phyloP scores from a whole-genome alignment of 2,113 vertebrate genomes.

The Morone saxatilis region DNA sequence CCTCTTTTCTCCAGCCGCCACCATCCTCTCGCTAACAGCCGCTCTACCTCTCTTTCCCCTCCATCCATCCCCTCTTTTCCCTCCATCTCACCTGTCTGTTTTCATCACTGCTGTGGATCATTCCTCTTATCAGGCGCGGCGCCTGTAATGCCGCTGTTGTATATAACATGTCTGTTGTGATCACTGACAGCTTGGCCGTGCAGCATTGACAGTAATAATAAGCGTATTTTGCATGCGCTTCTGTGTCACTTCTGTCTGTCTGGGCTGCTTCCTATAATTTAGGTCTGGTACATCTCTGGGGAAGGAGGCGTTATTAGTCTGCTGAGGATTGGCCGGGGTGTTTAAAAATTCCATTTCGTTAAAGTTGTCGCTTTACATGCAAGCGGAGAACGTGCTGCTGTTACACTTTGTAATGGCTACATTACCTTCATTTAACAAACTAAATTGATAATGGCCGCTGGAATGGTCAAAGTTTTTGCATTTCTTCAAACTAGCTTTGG shows the following conservation, averaged over 20 bases:
- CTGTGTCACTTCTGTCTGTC: slow-evolving; percentile 67
- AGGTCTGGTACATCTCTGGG: slow-evolving; percentile 60
- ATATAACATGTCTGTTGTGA: slow-evolving; percentile 78
- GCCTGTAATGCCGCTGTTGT: slow-evolving; percentile 52
- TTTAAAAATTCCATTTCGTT: slow-evolving; percentile 79
- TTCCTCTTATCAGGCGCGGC: slow-evolving; percentile 59
- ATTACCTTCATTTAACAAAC: slow-evolving; percentile 66
- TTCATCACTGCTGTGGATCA: slow-evolving; percentile 68
- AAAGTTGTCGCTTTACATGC: slow-evolving; percentile 55
- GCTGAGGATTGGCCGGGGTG: slow-evolving; percentile 65
- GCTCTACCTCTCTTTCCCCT: not conserved
- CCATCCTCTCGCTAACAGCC: slow-evolving; percentile 13
- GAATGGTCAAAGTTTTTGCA: slow-evolving; percentile 64
- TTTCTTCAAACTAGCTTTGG: slow-evolving; percentile 64
- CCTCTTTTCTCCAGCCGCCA: not conserved
- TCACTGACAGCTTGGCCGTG: slow-evolving; percentile 69
- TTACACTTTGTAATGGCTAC: slow-evolving; percentile 61
- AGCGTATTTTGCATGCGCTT: slow-evolving; percentile 72
- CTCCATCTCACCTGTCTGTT: slow-evolving; percentile 70
- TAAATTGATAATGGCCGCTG: slow-evolving; percentile 43
- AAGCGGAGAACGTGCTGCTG: slow-evolving; percentile 31
- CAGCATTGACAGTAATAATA: slow-evolving; percentile 74
- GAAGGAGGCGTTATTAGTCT: slow-evolving; percentile 67
- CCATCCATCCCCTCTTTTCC: slow-evolving; percentile 12
- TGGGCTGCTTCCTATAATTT: slow-evolving; percentile 75